These are phyloP conservation scores for Gortyna flavago DNA, from an alignment of 2,888 invertebrate species.

Conservation along the genomic window DNA sequence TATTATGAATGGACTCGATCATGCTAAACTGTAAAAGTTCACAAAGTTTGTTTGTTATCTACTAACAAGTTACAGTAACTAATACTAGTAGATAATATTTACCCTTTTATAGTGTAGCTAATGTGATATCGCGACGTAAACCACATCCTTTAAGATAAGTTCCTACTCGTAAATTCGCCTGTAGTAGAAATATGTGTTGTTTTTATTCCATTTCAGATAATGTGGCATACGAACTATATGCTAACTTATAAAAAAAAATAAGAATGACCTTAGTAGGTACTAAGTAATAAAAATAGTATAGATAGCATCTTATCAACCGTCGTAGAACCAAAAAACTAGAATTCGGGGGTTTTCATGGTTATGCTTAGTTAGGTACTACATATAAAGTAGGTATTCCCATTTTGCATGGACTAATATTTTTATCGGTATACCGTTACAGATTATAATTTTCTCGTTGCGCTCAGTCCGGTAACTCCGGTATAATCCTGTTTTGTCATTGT, in stretches of 20 bases:
- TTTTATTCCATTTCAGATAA: constrained; percentile 8
- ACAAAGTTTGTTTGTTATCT: constrained; percentile 15
- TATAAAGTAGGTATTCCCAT: neutral
- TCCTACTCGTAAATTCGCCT: constrained; percentile 38
- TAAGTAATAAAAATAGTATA: neutral
- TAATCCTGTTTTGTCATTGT: constrained; percentile 60
- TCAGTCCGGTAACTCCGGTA: constrained; percentile 26
- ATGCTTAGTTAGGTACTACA: no score
- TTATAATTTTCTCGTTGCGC: neutral
- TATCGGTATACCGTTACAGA: neutral
- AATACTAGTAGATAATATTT: constrained; percentile 10
- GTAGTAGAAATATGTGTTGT: constrained; percentile 25
- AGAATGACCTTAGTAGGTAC: neutral
- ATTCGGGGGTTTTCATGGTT: neutral
- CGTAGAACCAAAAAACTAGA: neutral
- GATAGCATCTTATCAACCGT: neutral
- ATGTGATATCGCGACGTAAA: constrained; percentile 60
- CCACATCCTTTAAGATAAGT: constrained; percentile 71
- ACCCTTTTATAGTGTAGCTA: constrained; percentile 40
- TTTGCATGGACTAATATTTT: constrained; percentile 2
- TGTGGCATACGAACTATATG: neutral
- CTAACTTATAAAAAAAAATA: neutral
- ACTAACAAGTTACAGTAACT: constrained; percentile 28
- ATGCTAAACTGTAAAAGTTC: neutral
- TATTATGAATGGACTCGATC: neutral